These are phyloP conservation scores for Butorides virescens DNA, from an alignment of 2,113 vertebrate species.

Conservation along the genomic window DNA sequence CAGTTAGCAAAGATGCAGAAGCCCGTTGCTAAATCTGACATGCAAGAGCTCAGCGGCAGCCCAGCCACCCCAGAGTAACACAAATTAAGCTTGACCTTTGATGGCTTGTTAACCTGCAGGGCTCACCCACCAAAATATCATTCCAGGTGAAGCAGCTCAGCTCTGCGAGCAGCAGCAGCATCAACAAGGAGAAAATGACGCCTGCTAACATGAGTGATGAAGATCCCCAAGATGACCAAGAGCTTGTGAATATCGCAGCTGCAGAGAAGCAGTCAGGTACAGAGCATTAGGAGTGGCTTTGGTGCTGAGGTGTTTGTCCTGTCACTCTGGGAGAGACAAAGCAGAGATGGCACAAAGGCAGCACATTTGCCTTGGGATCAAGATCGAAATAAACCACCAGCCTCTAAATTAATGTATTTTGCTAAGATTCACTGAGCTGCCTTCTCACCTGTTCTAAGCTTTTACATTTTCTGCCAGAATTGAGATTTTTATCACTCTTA, in stretches of 20 bases:
- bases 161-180: slow-evolving; percentile 75
- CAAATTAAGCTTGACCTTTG: not conserved
- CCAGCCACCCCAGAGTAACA: not conserved
- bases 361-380: not conserved
- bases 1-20: not conserved
- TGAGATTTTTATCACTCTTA: not conserved
- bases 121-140: not conserved
- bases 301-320: not conserved
- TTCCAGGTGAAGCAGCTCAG: slow-evolving; percentile 79
- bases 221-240: slow-evolving; percentile 67
- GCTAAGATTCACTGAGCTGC: not conserved
- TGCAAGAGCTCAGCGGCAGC: not conserved
- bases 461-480: not conserved
- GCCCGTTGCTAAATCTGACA: not conserved
- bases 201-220: slow-evolving; percentile 67
- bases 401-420: not conserved
- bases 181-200: slow-evolving; percentile 69
- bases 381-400: not conserved
- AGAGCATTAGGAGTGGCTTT: not conserved
- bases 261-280: slow-evolving; percentile 76
- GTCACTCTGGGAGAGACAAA: not conserved
- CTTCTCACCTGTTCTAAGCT: not conserved
- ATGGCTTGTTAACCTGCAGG: not conserved
- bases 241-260: slow-evolving; percentile 60
- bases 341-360: not conserved